A percentile compares a stretch with the other conserved stretches of the same genome.
Evolutionary conservation across 2,888 invertebrate genomes (phyloP).

Genomic region (Nomada goodeniana): DNA sequence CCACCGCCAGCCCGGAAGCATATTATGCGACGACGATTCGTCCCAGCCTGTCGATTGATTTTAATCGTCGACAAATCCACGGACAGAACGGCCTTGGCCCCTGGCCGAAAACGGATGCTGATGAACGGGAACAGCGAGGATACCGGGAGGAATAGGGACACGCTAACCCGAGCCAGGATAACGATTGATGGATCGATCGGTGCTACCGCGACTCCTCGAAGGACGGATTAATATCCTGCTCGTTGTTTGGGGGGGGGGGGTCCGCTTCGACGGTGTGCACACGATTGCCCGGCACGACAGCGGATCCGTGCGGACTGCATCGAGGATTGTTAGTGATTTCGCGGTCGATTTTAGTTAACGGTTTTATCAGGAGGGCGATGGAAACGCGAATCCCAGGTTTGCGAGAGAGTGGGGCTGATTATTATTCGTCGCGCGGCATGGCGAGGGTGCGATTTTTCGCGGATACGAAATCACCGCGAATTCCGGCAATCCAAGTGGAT

Average conservation of each 20-base stretch:
- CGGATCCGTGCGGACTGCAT: too few relatives aligned
- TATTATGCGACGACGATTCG: slow-evolving; percentile 46
- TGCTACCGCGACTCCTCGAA: slow-evolving; percentile 29
- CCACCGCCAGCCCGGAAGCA: neutral
- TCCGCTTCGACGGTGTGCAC: too few relatives aligned
- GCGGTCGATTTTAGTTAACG: too few relatives aligned
- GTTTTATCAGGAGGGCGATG: too few relatives aligned
- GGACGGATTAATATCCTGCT: slow-evolving; percentile 49
- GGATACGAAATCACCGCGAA: too few relatives aligned
- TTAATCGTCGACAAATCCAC: slow-evolving; percentile 77
- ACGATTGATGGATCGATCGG: slow-evolving; percentile 71
- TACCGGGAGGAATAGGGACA: slow-evolving; percentile 40
- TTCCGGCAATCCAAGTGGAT: too few relatives aligned
- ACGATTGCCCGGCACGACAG: too few relatives aligned
- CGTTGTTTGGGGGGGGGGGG: slow-evolving; percentile 1
- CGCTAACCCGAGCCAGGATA: slow-evolving; percentile 53
- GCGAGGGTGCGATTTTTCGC: too few relatives aligned
- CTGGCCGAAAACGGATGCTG: slow-evolving; percentile 63
- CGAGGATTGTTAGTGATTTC: too few relatives aligned
- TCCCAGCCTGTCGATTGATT: slow-evolving; percentile 72
- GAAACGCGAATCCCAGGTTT: too few relatives aligned
- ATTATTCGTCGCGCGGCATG: too few relatives aligned
- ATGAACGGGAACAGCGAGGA: slow-evolving; percentile 63
- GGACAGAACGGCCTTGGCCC: slow-evolving; percentile 27
- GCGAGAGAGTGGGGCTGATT: too few relatives aligned